Percentiles rank a stretch among this genome's conserved stretches.
These are phyloP conservation scores for Perizoma affinitatum DNA, from an alignment of 2,888 invertebrate genomes.

Conservation along the genomic window DNA sequence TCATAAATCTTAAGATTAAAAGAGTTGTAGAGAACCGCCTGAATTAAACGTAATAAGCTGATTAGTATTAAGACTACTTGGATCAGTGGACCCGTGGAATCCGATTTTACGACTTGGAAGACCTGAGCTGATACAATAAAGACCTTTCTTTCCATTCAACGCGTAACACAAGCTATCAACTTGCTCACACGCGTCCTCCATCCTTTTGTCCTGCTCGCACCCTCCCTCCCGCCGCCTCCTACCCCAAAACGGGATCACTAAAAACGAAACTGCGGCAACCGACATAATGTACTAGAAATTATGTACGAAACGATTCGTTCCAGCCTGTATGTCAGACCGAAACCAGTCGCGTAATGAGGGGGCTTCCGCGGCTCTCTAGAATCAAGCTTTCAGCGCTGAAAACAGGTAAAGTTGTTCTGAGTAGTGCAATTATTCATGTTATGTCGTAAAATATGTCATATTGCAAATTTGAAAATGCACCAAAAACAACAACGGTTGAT, in stretches of 20 bases:
- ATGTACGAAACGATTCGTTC: no score
- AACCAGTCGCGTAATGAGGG: no score
- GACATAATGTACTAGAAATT: no score
- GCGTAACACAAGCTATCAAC: not conserved
- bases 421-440: no score
- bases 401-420: no score
- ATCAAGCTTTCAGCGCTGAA: no score
- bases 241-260: not conserved
- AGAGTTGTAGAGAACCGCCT: slow-evolving; percentile 3
- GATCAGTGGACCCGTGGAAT: slow-evolving; percentile 2
- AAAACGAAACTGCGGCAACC: not conserved
- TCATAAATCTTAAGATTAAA: no score
- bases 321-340: no score
- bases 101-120: slow-evolving; percentile 4
- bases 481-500: no score
- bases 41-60: not conserved
- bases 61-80: slow-evolving; percentile 3
- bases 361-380: no score
- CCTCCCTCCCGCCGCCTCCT: not conserved
- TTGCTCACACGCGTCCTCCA: slow-evolving; percentile 3
- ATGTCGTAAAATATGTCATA: no score
- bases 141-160: slow-evolving; percentile 7
- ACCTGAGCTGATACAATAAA: slow-evolving; percentile 7
- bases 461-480: no score
- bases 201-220: slow-evolving; percentile 5